These are phyloP conservation scores for Pachydiplax longipennis DNA, from an alignment of 2,888 invertebrate genomes.

Conservation along the genomic window DNA sequence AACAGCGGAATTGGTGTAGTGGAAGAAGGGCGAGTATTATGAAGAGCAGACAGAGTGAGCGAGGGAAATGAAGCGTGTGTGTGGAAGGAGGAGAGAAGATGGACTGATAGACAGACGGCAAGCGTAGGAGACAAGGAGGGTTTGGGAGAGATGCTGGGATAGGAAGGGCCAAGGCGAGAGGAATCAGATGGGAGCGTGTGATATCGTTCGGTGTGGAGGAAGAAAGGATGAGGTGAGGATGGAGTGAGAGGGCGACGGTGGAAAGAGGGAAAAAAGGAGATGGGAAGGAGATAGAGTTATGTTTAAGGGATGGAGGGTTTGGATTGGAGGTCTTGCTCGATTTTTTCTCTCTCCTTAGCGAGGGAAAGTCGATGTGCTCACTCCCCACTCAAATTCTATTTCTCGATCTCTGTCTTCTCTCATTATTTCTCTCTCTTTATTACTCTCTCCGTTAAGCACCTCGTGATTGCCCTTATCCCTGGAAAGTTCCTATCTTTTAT, in stretches of 20 bases:
- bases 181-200: slow-evolving; percentile 29
- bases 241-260: background rate
- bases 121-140: slow-evolving; percentile 12
- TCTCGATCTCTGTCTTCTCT: background rate
- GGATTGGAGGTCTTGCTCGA: background rate
- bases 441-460: background rate
- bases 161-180: slow-evolving; percentile 25
- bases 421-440: background rate
- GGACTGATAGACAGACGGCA: slow-evolving; percentile 5
- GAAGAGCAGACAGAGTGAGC: background rate
- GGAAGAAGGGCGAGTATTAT: background rate
- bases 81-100: background rate
- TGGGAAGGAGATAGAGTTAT: background rate
- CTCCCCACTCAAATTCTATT: background rate
- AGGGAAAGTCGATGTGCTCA: background rate
- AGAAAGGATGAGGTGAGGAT: background rate
- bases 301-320: background rate
- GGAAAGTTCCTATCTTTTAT: too few relatives aligned
- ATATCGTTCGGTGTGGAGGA: background rate
- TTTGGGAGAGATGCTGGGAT: background rate
- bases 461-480: too few relatives aligned
- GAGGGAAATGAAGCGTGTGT: background rate
- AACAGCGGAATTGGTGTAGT: background rate
- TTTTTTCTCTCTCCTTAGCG: background rate
- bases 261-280: background rate